Percentiles rank a stretch among this genome's conserved stretches.
Evolutionary conservation across 2,113 vertebrate species (phyloP).

Genomic region (Festucalex cinctus): DNA sequence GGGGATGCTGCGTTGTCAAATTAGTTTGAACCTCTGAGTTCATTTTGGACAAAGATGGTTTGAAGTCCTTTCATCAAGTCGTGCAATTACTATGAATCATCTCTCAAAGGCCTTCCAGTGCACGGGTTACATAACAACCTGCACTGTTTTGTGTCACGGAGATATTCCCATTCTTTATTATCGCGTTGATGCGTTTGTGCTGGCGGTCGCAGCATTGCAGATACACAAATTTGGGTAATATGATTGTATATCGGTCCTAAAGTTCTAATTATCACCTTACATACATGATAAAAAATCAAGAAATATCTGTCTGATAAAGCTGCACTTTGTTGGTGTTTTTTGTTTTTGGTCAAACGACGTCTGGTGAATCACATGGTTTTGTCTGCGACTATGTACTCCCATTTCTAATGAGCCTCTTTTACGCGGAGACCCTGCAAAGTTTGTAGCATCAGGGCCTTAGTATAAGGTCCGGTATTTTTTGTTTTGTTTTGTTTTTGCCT

Average conservation of each 20-base stretch:
- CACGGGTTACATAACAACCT: conserved; percentile 21
- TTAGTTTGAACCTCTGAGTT: neutral
- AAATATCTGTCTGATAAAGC: too few species aligned
- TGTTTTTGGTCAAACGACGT: too few species aligned
- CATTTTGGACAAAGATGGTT: conserved; percentile 13
- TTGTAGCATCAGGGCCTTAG: too few species aligned
- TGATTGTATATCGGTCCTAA: neutral
- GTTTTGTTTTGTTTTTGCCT: too few species aligned
- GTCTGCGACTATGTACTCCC: too few species aligned
- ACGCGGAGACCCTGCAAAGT: too few species aligned
- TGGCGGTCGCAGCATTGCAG: neutral
- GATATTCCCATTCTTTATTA: neutral
- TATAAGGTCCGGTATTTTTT: too few species aligned
- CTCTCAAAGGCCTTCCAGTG: conserved; percentile 31
- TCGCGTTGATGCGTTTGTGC: neutral
- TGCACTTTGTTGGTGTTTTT: too few species aligned
- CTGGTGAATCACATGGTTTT: too few species aligned
- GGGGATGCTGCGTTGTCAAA: conserved; percentile 3
- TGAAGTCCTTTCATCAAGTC: conserved; percentile 33
- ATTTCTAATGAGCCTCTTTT: too few species aligned
- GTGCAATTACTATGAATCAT: conserved; percentile 36
- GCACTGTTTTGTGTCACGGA: neutral
- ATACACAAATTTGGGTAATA: too few species aligned
- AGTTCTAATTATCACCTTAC: neutral
- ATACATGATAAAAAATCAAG: too few species aligned